Evolutionary conservation across 1,140 invertebrate species (phyloP).

Genomic region (Anastatus disparis): DNA sequence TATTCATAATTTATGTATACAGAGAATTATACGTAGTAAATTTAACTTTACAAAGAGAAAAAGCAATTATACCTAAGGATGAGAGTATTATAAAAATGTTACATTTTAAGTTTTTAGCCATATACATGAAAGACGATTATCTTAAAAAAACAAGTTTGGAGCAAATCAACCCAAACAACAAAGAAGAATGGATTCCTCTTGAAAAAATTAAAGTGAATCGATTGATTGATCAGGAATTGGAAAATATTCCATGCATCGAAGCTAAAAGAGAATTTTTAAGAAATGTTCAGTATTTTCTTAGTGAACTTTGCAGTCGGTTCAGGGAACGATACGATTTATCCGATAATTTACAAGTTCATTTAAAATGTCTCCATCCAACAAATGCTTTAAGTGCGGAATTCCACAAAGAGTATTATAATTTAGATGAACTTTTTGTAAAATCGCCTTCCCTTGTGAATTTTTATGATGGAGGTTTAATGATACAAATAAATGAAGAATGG

Average conservation of each 20-base stretch:
- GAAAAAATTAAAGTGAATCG: neutral
- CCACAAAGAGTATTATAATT: neutral
- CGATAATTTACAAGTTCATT: neutral
- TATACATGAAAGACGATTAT: neutral
- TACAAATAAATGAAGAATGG: constrained; percentile 26
- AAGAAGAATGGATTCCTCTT: neutral
- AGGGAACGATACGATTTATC: constrained; percentile 20
- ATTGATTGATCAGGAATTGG: neutral
- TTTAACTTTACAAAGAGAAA: neutral
- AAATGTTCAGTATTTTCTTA: constrained; percentile 42
- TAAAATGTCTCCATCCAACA: neutral
- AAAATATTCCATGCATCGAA: neutral
- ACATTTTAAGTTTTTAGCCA: neutral
- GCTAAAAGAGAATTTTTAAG: constrained; percentile 36
- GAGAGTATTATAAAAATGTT: neutral
- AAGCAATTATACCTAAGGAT: neutral
- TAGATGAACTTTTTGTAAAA: neutral
- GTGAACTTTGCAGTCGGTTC: constrained; percentile 1
- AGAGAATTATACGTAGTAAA: neutral
- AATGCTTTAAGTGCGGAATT: constrained; percentile 9
- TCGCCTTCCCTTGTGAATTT: neutral
- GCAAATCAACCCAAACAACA: neutral
- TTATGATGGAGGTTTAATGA: neutral
- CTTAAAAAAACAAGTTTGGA: neutral
- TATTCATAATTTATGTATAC: neutral